A percentile compares a stretch with the other conserved stretches of the same genome.
These are phyloP conservation scores for Ancistrus triradiatus DNA, from an alignment of 2,113 vertebrate genomes.

Conservation along the genomic window DNA sequence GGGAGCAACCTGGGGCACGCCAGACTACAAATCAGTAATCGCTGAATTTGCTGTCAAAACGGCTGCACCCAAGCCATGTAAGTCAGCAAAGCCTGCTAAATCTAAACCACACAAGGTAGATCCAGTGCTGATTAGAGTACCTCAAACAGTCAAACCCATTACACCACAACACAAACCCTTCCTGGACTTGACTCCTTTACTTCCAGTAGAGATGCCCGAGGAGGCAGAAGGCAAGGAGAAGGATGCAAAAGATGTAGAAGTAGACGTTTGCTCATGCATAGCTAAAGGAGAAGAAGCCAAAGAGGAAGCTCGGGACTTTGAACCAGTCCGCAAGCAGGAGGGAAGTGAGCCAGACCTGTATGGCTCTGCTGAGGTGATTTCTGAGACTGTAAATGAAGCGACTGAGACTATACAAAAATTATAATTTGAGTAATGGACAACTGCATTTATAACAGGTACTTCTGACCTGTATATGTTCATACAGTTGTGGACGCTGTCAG, in stretches of 20 bases:
- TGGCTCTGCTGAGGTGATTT: background rate
- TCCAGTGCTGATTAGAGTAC: slow-evolving; percentile 42
- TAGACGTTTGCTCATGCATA: background rate
- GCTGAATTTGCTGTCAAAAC: background rate
- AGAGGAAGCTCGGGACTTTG: slow-evolving; percentile 59
- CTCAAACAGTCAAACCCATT: slow-evolving; percentile 45
- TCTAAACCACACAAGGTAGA: background rate
- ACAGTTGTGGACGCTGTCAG: too few species aligned
- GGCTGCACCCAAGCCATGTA: background rate
- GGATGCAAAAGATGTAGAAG: slow-evolving; percentile 48
- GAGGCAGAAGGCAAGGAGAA: slow-evolving; percentile 46
- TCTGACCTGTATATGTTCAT: too few species aligned
- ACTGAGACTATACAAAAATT: too few species aligned
- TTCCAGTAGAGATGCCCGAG: slow-evolving; percentile 43
- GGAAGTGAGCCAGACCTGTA: slow-evolving; percentile 43
- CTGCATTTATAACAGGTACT: too few species aligned
- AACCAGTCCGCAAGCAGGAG: slow-evolving; percentile 61
- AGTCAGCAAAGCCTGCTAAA: background rate
- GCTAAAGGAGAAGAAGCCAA: slow-evolving; percentile 54
- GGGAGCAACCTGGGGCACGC: background rate
- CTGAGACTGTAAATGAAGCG: too few species aligned
- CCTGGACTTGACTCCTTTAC: slow-evolving; percentile 62
- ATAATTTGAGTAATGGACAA: too few species aligned
- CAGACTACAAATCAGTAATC: slow-evolving; percentile 15
- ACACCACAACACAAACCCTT: slow-evolving; percentile 45